A percentile compares a stretch with the other conserved stretches of the same genome.
Conservation (phyloP, 2,888 invertebrate genomes). For the Smittia aterrima region DNA sequence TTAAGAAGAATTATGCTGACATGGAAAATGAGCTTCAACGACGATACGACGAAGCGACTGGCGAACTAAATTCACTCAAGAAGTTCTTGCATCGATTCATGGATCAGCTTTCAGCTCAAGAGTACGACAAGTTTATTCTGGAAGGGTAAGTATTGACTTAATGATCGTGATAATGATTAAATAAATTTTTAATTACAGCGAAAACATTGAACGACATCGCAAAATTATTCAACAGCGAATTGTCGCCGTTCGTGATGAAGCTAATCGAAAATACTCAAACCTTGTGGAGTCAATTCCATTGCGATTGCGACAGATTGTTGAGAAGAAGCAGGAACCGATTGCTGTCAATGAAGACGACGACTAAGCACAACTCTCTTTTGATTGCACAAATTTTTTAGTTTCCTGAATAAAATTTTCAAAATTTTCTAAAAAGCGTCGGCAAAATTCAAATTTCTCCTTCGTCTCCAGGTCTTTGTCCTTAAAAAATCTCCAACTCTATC, state of each 20-base stretch:
- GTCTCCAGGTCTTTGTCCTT: not conserved
- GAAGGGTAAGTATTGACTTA: conserved; percentile 37
- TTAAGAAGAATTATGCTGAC: conserved; percentile 61
- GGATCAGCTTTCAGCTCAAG: conserved; percentile 36
- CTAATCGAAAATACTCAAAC: conserved; percentile 51
- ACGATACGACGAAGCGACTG: conserved; percentile 60
- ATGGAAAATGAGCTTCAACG: conserved; percentile 65
- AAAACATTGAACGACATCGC: conserved; percentile 50
- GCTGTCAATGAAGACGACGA: not conserved
- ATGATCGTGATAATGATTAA: not conserved
- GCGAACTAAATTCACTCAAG: conserved; percentile 30
- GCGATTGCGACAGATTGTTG: conserved; percentile 17
- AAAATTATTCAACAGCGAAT: conserved; percentile 53
- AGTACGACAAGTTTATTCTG: conserved; percentile 35
- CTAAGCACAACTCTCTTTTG: too few species aligned
- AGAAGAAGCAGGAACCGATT: not conserved
- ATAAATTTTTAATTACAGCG: conserved; percentile 32
- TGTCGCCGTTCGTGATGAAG: conserved; percentile 51
- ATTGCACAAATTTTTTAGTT: not conserved
- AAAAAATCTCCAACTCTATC: not conserved
- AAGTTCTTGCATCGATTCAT: conserved; percentile 35
- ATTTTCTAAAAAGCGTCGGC: conserved; percentile 6
- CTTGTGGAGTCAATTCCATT: conserved; percentile 47
- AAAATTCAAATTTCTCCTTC: conserved; percentile 12
- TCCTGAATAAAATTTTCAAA: conserved; percentile 6